These are phyloP conservation scores for Solenodon paradoxus DNA, from an alignment of 2,113 vertebrate genomes.

Conservation along the genomic window DNA sequence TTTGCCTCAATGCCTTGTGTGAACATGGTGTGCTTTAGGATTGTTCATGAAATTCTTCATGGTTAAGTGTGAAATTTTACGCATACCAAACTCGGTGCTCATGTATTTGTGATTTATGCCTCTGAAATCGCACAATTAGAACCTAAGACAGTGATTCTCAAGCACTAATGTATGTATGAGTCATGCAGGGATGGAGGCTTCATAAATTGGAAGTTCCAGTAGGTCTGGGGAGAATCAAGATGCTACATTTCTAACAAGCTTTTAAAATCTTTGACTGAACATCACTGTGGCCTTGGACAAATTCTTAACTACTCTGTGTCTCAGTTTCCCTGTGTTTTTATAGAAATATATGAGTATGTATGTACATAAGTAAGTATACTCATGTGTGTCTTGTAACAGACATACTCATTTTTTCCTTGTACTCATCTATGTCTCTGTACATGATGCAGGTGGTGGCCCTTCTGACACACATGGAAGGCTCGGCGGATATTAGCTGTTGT, in stretches of 20 bases:
- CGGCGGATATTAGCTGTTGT: neutral
- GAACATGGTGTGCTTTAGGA: neutral
- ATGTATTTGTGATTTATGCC: too few relatives aligned
- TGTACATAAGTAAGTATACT: too few relatives aligned
- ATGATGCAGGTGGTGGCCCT: accelerated
- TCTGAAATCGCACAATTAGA: neutral
- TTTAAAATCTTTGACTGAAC: neutral
- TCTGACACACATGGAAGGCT: neutral
- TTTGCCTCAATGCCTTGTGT: neutral
- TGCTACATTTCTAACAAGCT: neutral
- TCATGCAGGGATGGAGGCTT: neutral
- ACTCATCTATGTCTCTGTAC: too few relatives aligned
- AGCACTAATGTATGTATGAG: neutral
- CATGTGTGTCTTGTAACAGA: too few relatives aligned
- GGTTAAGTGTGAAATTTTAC: neutral
- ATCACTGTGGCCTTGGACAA: neutral
- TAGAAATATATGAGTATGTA: neutral
- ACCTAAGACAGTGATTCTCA: neutral
- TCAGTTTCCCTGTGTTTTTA: neutral
- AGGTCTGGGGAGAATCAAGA: neutral
- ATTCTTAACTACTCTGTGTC: neutral
- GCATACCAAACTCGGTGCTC: neutral
- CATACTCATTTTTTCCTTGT: too few relatives aligned
- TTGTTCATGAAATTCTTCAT: neutral
- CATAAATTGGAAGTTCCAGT: neutral